Percentiles rank a stretch among this genome's conserved stretches.
These are phyloP conservation scores for Rhopalosiphum nymphaeae DNA, from an alignment of 2,888 invertebrate species.

Conservation along the genomic window DNA sequence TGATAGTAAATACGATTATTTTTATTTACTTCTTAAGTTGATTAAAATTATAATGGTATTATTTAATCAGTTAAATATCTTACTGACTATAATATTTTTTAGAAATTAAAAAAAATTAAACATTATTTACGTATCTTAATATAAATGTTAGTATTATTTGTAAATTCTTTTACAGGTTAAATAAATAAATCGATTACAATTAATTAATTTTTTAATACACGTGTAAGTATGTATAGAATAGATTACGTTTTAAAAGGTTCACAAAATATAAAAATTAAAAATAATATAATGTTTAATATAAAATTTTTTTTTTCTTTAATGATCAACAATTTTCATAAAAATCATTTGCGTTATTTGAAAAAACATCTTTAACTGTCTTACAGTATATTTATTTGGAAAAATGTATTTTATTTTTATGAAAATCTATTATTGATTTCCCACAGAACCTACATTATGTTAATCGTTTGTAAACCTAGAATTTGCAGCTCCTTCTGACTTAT, in stretches of 20 bases:
- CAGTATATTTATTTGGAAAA: background rate
- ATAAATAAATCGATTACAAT: background rate
- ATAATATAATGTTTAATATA: background rate
- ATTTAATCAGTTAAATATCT: background rate
- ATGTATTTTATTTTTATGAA: slow-evolving; percentile 5
- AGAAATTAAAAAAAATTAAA: background rate
- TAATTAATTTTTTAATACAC: background rate
- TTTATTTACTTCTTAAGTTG: background rate
- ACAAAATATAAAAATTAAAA: background rate
- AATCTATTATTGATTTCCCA: slow-evolving; percentile 11
- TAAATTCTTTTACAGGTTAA: background rate
- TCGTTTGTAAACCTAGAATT: background rate
- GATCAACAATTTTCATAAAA: background rate
- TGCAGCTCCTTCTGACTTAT: background rate
- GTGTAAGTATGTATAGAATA: background rate
- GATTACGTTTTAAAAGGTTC: background rate
- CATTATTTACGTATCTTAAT: background rate
- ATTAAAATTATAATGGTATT: background rate
- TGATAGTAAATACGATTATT: background rate
- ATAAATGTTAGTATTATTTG: background rate
- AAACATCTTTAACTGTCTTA: background rate
- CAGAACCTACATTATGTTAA: slow-evolving; percentile 6
- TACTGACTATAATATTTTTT: background rate
- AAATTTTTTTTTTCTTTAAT: background rate
- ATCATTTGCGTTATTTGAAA: background rate